Evolutionary conservation across 1,140 invertebrate species (phyloP).

Genomic region (Adoxophyes honmai): DNA sequence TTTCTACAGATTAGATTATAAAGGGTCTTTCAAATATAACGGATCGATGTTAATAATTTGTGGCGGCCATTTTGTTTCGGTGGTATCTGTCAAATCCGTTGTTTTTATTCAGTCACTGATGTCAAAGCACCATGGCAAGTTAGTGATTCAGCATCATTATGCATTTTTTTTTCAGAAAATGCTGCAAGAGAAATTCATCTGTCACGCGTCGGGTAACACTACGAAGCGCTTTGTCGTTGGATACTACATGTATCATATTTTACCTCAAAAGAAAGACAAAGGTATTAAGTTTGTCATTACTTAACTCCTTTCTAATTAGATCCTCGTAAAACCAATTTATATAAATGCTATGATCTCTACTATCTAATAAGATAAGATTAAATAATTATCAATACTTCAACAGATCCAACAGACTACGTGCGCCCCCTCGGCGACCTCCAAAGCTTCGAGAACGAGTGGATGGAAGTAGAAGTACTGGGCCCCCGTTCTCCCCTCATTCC

Average conservation of each 20-base stretch:
- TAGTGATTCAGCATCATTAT: too few relatives aligned
- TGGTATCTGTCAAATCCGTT: too few relatives aligned
- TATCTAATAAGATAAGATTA: too few relatives aligned
- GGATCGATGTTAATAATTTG: too few relatives aligned
- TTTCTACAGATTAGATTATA: too few relatives aligned
- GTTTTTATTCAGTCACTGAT: too few relatives aligned
- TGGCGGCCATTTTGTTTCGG: too few relatives aligned
- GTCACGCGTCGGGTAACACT: slow-evolving; percentile 92
- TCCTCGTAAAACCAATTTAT: too few relatives aligned
- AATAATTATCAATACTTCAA: too few relatives aligned
- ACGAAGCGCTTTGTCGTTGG: slow-evolving; percentile 90
- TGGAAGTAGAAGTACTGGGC: slow-evolving; percentile 88
- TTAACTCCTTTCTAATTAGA: too few relatives aligned
- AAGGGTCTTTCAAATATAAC: too few relatives aligned
- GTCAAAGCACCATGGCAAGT: too few relatives aligned
- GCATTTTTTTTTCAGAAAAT: slow-evolving; percentile 80
- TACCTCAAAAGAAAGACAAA: slow-evolving; percentile 83
- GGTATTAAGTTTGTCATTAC: slow-evolving; percentile 35
- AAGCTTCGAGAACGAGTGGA: slow-evolving; percentile 93
- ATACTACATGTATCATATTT: slow-evolving; percentile 94
- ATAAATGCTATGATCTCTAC: neutral
- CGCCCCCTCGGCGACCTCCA: slow-evolving; percentile 83
- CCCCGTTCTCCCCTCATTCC: slow-evolving; percentile 79
- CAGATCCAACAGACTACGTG: slow-evolving; percentile 78
- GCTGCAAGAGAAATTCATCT: slow-evolving; percentile 88